A percentile compares a stretch with the other conserved stretches of the same genome.
These are phyloP conservation scores for Ceuthmochares aereus DNA, from an alignment of 2,113 vertebrate species.

Conservation along the genomic window DNA sequence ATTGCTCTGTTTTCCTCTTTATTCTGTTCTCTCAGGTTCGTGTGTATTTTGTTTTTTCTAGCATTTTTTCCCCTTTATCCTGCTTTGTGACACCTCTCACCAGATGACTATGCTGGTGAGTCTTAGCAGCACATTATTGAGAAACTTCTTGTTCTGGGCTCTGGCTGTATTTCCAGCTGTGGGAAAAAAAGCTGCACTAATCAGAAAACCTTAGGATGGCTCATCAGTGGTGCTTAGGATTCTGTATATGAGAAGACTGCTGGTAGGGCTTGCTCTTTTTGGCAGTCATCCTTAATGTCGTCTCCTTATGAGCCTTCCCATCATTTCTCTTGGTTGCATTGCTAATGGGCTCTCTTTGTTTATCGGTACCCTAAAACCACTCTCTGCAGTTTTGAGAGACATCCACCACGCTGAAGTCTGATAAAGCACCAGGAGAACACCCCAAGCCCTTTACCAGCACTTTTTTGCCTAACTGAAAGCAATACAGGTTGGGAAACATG, in stretches of 20 bases:
- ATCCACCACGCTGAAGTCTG: accelerated
- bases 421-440: background rate
- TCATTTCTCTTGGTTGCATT: accelerated
- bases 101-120: background rate
- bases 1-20: background rate
- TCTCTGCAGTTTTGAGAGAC: background rate
- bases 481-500: accelerated
- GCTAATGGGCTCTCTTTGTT: background rate
- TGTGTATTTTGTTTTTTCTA: accelerated
- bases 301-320: background rate
- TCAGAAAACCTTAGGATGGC: background rate
- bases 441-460: background rate
- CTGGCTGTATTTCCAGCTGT: background rate
- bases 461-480: background rate
- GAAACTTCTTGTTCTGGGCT: background rate
- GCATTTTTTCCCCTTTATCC: background rate
- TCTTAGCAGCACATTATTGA: background rate
- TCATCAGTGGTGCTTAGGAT: background rate
- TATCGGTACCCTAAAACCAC: accelerated
- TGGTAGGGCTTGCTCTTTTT: background rate
- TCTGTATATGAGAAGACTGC: accelerated
- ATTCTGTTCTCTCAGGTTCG: background rate
- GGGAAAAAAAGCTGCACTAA: background rate
- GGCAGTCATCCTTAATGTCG: background rate
- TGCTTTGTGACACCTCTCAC: background rate